A percentile compares a stretch with the other conserved stretches of the same genome.
phyloP scores from a whole-genome alignment of 2,797 vertebrate genomes.

The Lepus townsendii region DNA sequence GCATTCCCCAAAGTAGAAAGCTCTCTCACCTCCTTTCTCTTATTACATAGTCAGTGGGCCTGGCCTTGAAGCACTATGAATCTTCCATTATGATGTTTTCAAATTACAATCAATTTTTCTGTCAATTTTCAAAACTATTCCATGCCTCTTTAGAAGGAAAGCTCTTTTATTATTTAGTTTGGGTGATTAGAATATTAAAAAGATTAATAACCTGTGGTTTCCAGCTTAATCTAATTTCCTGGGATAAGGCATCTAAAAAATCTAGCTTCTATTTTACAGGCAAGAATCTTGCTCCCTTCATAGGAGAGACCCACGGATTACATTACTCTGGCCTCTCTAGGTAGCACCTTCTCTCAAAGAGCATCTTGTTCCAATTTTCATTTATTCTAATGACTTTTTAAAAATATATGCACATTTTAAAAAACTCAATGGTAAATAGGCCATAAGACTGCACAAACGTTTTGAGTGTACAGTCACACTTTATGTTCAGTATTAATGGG shows the following conservation, averaged over 20 bases:
- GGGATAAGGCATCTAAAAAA: not conserved
- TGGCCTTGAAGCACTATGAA: not conserved
- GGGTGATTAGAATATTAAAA: not conserved
- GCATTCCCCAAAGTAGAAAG: not conserved
- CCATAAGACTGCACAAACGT: constrained; percentile 34
- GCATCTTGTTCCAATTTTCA: constrained; percentile 53
- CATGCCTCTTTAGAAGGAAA: not conserved
- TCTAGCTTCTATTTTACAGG: not conserved
- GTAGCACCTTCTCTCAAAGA: constrained; percentile 4
- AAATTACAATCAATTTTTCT: constrained; percentile 15
- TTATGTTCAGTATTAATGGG: constrained; percentile 54
- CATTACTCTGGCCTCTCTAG: not conserved
- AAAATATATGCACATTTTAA: constrained; percentile 57
- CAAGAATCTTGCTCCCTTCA: not conserved
- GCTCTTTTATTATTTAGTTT: constrained; percentile 29
- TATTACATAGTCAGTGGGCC: not conserved
- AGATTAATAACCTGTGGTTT: not conserved
- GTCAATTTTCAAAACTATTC: constrained; percentile 29
- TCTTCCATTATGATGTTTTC: not conserved
- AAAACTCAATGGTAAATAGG: constrained; percentile 56
- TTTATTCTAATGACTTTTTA: constrained; percentile 30
- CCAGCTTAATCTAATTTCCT: not conserved
- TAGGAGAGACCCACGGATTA: not conserved
- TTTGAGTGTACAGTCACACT: constrained; percentile 47
- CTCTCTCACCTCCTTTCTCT: not conserved